Base-by-base conservation (phyloP, 1,140 invertebrate genomes). In the Streblospio benedicti region DNA sequence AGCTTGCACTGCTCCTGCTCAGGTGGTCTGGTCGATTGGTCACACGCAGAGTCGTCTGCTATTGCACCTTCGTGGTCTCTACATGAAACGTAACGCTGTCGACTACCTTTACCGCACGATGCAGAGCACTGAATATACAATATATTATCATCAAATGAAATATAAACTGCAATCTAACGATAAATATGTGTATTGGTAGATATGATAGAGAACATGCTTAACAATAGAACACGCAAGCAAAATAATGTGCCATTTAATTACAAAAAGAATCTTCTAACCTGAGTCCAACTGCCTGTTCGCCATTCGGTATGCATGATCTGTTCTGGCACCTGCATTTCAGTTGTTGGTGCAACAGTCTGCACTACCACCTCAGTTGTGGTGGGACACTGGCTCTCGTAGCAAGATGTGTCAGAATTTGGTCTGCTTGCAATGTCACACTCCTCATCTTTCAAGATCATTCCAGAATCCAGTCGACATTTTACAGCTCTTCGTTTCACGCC, bases 31-130 rank as follows among this genome's bases (percentile, higher is more conserved):
- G 52, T 23, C 6, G 69, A 35, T 28, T 69, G 63, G n/a, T 44
- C 47, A 60, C 79, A 81, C 20, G 69, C 59, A 12, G 59, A 59
- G 47, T 73, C 67, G 4, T 69, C 60, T n/a, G 66, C 61, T 18
- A 20, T 38, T 1, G 68, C 64, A 9, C 61, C 65, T 2, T 62
- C 33, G 23, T 67, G 55, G 53, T 77, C 72, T 49, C 69, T 72
- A 63, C 80, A 82, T 12, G 69, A 67, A 2, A 81, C 76, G 50
- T 67, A 69, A 4, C 79, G 65, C 50, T 71, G 69, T 57, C 69
- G 67, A 0, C 52, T 64, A n/a, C 78, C 77, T 32, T 66, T 61
- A 5, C 73, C 76, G 65, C 77, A 79, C 4, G 69, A 72, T 30
- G 62, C 65, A 12, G 75, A 77, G 65, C 77, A 79, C 74, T 78